These are phyloP conservation scores for Albula glossodonta DNA, from an alignment of 2,113 vertebrate genomes.

Conservation along the genomic window DNA sequence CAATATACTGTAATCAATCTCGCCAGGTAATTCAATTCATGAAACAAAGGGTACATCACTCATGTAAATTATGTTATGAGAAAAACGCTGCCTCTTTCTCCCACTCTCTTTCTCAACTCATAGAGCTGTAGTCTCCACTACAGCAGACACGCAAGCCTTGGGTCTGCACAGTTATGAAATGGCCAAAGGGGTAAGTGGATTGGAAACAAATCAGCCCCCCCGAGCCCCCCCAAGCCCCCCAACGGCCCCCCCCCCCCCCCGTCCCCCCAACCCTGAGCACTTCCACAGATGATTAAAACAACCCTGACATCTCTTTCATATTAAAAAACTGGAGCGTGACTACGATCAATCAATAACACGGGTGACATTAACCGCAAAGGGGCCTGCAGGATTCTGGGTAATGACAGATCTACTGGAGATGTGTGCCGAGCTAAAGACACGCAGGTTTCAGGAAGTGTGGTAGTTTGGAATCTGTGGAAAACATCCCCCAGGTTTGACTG, in stretches of 20 bases:
- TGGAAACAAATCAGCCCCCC: not conserved
- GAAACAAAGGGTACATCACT: conserved; percentile 28
- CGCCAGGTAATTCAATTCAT: conserved; percentile 37
- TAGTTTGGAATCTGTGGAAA: too few species aligned
- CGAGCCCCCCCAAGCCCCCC: too few species aligned
- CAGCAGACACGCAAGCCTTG: not conserved
- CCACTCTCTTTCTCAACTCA: not conserved
- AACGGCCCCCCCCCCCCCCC: not conserved
- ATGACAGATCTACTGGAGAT: not conserved
- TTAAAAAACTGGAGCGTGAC: not conserved
- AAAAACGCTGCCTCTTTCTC: not conserved
- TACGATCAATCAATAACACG: not conserved
- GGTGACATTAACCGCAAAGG: not conserved
- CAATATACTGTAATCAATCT: conserved; percentile 40
- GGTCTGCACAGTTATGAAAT: not conserved
- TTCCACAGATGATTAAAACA: not conserved
- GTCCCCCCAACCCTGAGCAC: not conserved
- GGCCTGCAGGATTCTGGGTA: not conserved
- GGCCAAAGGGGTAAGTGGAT: not conserved
- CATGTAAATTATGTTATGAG: conserved; percentile 26
- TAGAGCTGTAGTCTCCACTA: not conserved
- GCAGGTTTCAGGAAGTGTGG: too few species aligned
- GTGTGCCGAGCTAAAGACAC: not conserved
- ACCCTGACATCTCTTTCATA: not conserved
- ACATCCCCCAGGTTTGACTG: too few species aligned